Conservation (phyloP, 2,888 invertebrate genomes). For the Drosophila imparisetae region DNA sequence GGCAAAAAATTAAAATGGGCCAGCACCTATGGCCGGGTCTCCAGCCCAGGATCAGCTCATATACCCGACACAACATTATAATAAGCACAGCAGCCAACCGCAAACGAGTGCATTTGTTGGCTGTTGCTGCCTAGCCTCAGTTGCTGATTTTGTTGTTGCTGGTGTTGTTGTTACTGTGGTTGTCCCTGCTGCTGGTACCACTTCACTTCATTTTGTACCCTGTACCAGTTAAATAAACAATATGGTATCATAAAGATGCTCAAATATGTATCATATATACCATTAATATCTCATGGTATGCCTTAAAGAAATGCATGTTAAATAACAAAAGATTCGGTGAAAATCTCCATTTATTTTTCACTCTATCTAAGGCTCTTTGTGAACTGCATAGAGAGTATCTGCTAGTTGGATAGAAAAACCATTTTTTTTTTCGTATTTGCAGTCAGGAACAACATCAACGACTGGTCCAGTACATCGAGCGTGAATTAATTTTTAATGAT, state of each 20-base stretch:
- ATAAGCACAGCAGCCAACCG: slow-evolving; percentile 62
- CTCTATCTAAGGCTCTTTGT: no score
- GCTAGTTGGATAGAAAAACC: not conserved
- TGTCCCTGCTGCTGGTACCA: slow-evolving; percentile 20
- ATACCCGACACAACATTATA: slow-evolving; percentile 55
- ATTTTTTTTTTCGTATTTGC: not conserved
- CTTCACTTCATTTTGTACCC: slow-evolving; percentile 55
- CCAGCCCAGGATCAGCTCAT: slow-evolving; percentile 30
- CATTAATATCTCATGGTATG: no score
- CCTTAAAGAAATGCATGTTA: not conserved
- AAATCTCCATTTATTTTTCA: not conserved
- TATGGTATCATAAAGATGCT: not conserved
- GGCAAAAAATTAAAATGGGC: slow-evolving; percentile 36
- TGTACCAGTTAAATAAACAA: not conserved
- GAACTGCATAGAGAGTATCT: slow-evolving; percentile 14
- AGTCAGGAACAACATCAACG: slow-evolving; percentile 30
- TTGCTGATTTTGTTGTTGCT: slow-evolving; percentile 24
- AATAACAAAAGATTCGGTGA: not conserved
- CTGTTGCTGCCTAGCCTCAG: slow-evolving; percentile 53
- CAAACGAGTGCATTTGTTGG: slow-evolving; percentile 69
- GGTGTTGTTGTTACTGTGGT: slow-evolving; percentile 25
- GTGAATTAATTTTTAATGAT: slow-evolving; percentile 81
- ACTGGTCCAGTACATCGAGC: slow-evolving; percentile 70
- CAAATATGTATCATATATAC: not conserved
- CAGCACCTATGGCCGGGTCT: slow-evolving; percentile 32